Evolutionary conservation across 2,888 invertebrate genomes (phyloP), one percentile per base, ranked within the genome.

Genomic region (Drosophila melanosoma): DNA sequence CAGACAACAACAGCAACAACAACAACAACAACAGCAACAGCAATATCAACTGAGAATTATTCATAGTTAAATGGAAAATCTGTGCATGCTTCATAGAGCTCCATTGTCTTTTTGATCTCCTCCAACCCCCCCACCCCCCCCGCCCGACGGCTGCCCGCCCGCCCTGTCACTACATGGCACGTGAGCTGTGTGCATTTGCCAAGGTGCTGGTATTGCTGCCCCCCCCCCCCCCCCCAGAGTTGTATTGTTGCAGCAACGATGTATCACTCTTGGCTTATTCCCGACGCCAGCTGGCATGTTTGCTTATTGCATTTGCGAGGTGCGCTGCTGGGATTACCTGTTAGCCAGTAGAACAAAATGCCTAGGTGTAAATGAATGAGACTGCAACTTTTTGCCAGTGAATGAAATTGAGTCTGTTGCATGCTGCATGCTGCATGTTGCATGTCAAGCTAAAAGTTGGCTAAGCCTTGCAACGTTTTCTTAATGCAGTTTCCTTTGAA

Each of bases 41-140:
- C 32, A 68, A 29, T 32, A 51, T 38, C 36, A 51, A 54, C 68
- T 42, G 60, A 68, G 89, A 86, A 83, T 90, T 87, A 87, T 87
- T 87, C 87, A 87, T 87, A 87, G 76, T 89, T 90, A 83, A 90
- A 90, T 88, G 87, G 86, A 73, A 83, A 79, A 73, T 77, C 73
- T 61, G 77, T 73, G 73, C 66, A 58, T 80, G 78, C 74, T 74
- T 78, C 89, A 84, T 77, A 84, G 54, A 76, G 74, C 67, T 60
- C 71, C 74, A 79, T 83, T 81, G 75, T 80, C 62, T 82, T 62
- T 58, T 58, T 63, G 75, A 15, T 4, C 23, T 45, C 23, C 51
- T 32, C 17, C 20, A 1, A 29, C 12, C n/a, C 26, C 29, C 10
- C 12, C 23, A n/a, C 35, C 11, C 10, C 23, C 42, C 32, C 23